Percentiles rank a stretch among this genome's conserved stretches.
Conservation (phyloP, 1,140 invertebrate species). For the Araneus ventricosus region DNA sequence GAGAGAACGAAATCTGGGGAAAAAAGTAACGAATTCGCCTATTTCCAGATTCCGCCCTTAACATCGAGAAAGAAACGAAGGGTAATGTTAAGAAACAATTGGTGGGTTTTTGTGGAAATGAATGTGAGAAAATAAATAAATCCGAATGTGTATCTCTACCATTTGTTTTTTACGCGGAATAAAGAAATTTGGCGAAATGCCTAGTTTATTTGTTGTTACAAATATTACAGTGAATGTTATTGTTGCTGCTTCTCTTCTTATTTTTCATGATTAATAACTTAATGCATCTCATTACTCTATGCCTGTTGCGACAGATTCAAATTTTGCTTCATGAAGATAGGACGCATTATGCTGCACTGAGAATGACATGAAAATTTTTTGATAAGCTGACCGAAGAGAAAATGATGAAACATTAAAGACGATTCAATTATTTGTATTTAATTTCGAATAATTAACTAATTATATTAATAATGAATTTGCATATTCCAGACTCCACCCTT, state of each 20-base stretch:
- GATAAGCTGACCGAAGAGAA: too few species aligned
- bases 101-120: background rate
- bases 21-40: conserved; percentile 28
- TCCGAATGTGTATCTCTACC: background rate
- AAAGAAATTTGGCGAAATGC: background rate
- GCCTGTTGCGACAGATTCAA: too few species aligned
- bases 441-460: too few species aligned
- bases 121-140: conserved; percentile 13
- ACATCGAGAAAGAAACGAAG: background rate
- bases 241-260: background rate
- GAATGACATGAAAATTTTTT: too few species aligned
- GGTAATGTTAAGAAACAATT: background rate
- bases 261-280: background rate
- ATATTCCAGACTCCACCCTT: background rate
- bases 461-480: conserved; percentile 20
- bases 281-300: too few species aligned
- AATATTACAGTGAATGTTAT: background rate
- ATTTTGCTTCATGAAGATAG: too few species aligned
- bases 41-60: background rate
- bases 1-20: background rate
- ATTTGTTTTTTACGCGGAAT: background rate
- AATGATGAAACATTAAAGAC: too few species aligned
- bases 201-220: background rate
- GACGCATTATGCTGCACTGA: too few species aligned
- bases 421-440: too few species aligned